phyloP scores from a whole-genome alignment of 1,140 invertebrate genomes.

The Telenomus remus region DNA sequence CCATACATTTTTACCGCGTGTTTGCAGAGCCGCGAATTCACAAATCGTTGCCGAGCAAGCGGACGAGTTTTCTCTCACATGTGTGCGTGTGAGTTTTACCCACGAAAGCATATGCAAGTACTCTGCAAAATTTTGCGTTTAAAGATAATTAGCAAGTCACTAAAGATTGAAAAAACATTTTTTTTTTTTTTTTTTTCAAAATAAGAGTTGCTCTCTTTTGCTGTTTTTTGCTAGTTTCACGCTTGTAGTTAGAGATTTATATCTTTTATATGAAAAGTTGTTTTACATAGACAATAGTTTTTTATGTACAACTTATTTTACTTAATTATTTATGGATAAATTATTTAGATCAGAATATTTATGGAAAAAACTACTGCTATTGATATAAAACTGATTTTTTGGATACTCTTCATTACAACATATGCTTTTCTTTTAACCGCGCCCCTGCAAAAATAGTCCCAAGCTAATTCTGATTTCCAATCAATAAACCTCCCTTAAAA shows the following conservation, averaged over 20 bases:
- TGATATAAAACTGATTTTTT: no score
- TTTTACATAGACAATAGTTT: no score
- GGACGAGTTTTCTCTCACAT: conserved; percentile 22
- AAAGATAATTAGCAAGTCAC: conserved; percentile 47
- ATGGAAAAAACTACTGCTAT: no score
- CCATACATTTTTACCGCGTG: conserved; percentile 22
- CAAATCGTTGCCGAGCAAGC: conserved; percentile 43
- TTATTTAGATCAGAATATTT: no score
- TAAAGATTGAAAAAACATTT: conserved; percentile 33
- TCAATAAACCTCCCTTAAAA: conserved; percentile 26
- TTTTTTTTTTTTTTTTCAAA: conserved; percentile 11
- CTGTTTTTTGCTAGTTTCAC: no score
- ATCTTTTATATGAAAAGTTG: no score
- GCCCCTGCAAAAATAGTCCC: conserved; percentile 17
- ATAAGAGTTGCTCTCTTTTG: no score
- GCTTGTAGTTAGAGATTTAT: no score
- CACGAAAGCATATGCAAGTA: conserved; percentile 43
- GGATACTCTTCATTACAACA: no score
- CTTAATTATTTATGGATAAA: no score
- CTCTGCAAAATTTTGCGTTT: conserved; percentile 39
- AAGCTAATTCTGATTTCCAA: conserved; percentile 19
- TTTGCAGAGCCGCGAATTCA: conserved; percentile 40
- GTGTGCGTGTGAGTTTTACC: conserved; percentile 2
- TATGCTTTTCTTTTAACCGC: no score
- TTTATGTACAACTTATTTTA: no score